These are phyloP conservation scores for Scaptodrosophila latifasciaeformis DNA, from an alignment of 2,888 invertebrate species.

Conservation along the genomic window DNA sequence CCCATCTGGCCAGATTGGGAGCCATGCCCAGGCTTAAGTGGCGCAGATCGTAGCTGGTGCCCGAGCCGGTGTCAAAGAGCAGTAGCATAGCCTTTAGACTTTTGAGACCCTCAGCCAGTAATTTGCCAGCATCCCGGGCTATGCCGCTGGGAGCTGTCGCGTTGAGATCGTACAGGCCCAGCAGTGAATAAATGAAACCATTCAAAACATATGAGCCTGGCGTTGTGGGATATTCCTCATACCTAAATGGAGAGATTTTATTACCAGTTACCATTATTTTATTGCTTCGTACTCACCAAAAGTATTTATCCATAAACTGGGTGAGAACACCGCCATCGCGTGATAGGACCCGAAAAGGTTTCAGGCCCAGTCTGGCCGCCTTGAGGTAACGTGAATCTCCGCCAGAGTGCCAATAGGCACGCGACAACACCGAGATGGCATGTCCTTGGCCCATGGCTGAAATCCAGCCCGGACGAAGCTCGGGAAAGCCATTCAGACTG, in stretches of 20 bases:
- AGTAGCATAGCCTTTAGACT: conserved; percentile 91
- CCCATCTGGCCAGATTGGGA: conserved; percentile 98
- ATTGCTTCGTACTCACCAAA: conserved; percentile 81
- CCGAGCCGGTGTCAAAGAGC: conserved; percentile 95
- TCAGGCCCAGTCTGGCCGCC: conserved; percentile 87
- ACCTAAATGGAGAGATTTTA: conserved; percentile 78
- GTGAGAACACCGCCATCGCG: conserved; percentile 89
- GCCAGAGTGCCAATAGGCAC: conserved; percentile 90
- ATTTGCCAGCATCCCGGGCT: conserved; percentile 82
- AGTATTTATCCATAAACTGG: conserved; percentile 87
- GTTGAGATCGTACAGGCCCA: conserved; percentile 97
- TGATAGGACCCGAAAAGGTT: conserved; percentile 84
- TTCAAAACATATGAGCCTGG: conserved; percentile 97
- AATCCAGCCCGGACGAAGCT: conserved; percentile 92
- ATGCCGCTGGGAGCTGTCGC: conserved; percentile 83
- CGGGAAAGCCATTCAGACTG: conserved; percentile 83
- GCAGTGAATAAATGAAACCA: conserved; percentile 97
- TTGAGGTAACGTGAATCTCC: conserved; percentile 85
- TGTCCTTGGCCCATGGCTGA: conserved; percentile 99
- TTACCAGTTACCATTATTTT: neutral
- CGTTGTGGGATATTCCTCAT: conserved; percentile 98
- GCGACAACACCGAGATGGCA: conserved; percentile 92
- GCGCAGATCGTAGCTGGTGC: conserved; percentile 95
- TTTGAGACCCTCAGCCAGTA: conserved; percentile 89
- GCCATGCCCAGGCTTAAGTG: conserved; percentile 91